Evolutionary conservation across 2,797 vertebrate genomes (phyloP).

Genomic region (Sebastes cheni): DNA sequence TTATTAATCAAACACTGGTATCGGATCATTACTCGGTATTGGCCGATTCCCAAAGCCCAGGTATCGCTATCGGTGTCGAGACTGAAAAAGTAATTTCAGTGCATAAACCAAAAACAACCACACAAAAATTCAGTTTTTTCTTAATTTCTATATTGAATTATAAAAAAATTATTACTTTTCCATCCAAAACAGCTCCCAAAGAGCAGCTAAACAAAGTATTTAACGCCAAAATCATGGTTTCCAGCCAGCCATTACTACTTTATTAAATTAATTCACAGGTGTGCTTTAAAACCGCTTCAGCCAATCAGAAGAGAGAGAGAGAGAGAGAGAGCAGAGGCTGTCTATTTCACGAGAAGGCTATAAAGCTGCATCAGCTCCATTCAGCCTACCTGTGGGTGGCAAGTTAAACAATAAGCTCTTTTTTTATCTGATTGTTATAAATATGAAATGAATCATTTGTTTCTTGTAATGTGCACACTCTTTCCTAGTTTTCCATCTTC

Average conservation of each 20-base stretch:
- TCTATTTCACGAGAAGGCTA: slow-evolving; percentile 19
- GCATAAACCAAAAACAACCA: not conserved
- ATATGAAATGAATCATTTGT: not conserved
- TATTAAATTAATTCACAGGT: slow-evolving; percentile 58
- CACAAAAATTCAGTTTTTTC: not conserved
- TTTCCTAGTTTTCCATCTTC: not conserved
- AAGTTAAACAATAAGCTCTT: slow-evolving; percentile 12
- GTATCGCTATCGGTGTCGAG: too few species aligned
- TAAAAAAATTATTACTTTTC: not conserved
- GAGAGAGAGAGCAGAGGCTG: not conserved
- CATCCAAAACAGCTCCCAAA: not conserved
- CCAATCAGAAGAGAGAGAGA: slow-evolving; percentile 62
- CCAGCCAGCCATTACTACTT: not conserved
- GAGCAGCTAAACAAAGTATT: not conserved
- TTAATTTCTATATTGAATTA: not conserved
- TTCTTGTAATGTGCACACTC: not conserved
- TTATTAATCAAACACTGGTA: too few species aligned
- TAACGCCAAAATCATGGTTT: not conserved
- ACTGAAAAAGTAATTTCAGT: too few species aligned
- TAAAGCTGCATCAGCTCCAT: slow-evolving; percentile 56
- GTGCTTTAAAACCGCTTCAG: slow-evolving; percentile 51
- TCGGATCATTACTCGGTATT: too few species aligned
- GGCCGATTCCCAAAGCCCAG: too few species aligned
- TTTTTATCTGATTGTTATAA: not conserved
- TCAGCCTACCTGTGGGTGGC: slow-evolving; percentile 47